Base-by-base conservation (phyloP, 2,113 vertebrate genomes). In the Dolichotis patagonum region DNA sequence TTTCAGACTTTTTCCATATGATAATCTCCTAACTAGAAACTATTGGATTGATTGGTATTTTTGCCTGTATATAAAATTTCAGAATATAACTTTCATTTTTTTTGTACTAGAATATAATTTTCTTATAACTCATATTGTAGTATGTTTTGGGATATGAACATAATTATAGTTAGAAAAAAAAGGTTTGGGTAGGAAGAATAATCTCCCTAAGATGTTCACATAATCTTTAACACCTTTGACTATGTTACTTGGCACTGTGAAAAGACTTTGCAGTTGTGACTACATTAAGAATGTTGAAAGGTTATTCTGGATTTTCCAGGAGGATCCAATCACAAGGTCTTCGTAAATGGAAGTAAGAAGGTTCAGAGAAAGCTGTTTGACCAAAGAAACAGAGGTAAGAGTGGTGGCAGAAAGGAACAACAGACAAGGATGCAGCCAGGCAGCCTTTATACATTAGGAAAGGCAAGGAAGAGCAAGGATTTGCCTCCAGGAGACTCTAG, bases 41-140 rank as follows among this genome's bases (percentile, higher is more conserved):
- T 56, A 32, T 52, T 78, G 73, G 14, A 90, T 28, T 63, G 54
- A 60, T 32, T 75, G 8, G 28, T 80, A 22, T 82, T 17, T 97
- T 85, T 90, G 67, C 35, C 54, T 69, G 20, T 54, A 94, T 43
- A 17, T 62, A 60, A 67, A 67, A 65, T 95, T 94, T 93, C 54
- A 94, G 65, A 92, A 84, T 75, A 87, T 90, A 58, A 67, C 43
- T 17, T 87, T 84, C 38, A 58, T 63, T 58, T 58, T 56, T 56
- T 58, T 58, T 58, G 54, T 54, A 54, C 54, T 54, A 94, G 65
- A 92, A 84, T 75, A 87, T 90, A 65, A 65, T 26, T 17, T 88
- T 84, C 38, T 65, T 63, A 41, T 3, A 84, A 83, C 69, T 90
- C 43, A 85, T 54, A 88, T 81, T 49, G 92, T 86, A 56, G 12